phyloP scores from a whole-genome alignment of 92 coral and sea anemone genomes.

The Epizoanthus illoricatus region DNA sequence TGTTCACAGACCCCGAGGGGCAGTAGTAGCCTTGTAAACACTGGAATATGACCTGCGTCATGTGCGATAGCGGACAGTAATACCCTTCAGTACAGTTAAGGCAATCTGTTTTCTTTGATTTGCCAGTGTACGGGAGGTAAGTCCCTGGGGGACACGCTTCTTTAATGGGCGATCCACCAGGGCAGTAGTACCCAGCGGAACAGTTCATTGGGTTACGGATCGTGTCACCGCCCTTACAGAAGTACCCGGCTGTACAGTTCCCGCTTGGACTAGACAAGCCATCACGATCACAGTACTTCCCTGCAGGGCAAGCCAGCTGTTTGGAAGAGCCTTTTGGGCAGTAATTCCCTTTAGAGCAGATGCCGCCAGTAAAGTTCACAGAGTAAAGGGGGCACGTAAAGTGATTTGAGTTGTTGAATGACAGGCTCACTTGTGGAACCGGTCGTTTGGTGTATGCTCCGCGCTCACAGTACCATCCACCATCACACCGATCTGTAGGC shows the following conservation, averaged over 20 bases:
- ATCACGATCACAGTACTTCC: slow-evolving; percentile 75
- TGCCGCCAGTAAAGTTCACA: slow-evolving; percentile 91
- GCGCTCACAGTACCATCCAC: slow-evolving; percentile 91
- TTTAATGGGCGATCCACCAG: slow-evolving; percentile 80
- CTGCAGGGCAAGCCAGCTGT: slow-evolving; percentile 77
- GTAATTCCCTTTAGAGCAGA: slow-evolving; percentile 82
- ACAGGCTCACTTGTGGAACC: slow-evolving; percentile 50
- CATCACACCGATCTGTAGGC: slow-evolving; percentile 87
- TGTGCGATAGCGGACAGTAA: slow-evolving; percentile 85
- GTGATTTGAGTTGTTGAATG: slow-evolving; percentile 76
- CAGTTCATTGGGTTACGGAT: slow-evolving; percentile 74
- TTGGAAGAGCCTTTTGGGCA: slow-evolving; percentile 86
- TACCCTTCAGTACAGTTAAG: slow-evolving; percentile 90
- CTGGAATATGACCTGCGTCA: slow-evolving; percentile 84
- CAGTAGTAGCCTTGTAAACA: slow-evolving; percentile 99
- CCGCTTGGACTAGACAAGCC: slow-evolving; percentile 79
- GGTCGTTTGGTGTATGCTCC: slow-evolving; percentile 88
- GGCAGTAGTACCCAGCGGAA: slow-evolving; percentile 89
- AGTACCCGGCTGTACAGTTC: slow-evolving; percentile 91
- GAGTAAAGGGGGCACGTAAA: slow-evolving; percentile 95
- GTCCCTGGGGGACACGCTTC: slow-evolving; percentile 91
- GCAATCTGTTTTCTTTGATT: slow-evolving; percentile 72
- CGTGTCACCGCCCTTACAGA: slow-evolving; percentile 74
- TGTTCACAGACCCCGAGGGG: slow-evolving; percentile 85
- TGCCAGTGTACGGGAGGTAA: slow-evolving; percentile 77